Evolutionary conservation across 2,113 vertebrate genomes (phyloP).

Genomic region (Hippolais icterina): DNA sequence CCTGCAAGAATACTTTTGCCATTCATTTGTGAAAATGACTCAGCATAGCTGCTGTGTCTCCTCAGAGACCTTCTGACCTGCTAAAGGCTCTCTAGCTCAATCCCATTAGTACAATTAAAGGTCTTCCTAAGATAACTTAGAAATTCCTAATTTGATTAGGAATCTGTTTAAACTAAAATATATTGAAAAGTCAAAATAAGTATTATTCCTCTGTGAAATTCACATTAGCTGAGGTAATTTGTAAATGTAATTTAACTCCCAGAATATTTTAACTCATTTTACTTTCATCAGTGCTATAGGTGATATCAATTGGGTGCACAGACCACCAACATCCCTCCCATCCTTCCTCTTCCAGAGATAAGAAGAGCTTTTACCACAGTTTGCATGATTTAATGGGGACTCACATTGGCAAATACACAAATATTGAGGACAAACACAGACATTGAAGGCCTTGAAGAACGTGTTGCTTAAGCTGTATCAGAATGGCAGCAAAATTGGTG

Average conservation of each 20-base stretch:
- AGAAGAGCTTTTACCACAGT: not conserved
- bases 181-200: not conserved
- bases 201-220: not conserved
- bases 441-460: not conserved
- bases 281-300: not conserved
- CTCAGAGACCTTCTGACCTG: not conserved
- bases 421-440: not conserved
- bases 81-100: not conserved
- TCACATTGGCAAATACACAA: not conserved
- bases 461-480: not conserved
- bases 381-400: not conserved
- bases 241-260: not conserved
- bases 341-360: not conserved
- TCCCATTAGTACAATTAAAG: not conserved
- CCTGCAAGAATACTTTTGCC: not conserved
- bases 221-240: not conserved
- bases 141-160: not conserved
- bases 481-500: not conserved
- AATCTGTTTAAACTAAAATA: not conserved
- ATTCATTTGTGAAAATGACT: not conserved
- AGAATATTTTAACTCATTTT: not conserved
- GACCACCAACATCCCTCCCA: not conserved
- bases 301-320: not conserved
- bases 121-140: not conserved
- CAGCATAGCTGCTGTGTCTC: not conserved